Evolutionary conservation across 1,140 invertebrate genomes (phyloP).

Genomic region (Diuraphis noxia): DNA sequence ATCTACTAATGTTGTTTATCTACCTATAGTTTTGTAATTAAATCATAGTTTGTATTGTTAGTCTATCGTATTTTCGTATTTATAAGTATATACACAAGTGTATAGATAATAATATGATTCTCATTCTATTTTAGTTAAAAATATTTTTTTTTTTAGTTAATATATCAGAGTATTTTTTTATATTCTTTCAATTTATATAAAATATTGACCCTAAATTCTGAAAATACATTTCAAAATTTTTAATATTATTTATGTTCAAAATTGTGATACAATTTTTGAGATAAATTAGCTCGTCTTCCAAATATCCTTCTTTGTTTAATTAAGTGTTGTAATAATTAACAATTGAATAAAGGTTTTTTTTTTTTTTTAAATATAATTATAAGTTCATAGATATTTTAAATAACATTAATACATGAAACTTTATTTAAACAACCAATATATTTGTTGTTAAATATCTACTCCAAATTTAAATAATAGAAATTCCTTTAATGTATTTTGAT

Average conservation of each 20-base stretch:
- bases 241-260: not conserved
- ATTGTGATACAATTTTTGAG: not conserved
- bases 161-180: slow-evolving; percentile 27
- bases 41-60: slow-evolving; percentile 27
- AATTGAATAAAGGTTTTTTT: not conserved
- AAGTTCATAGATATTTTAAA: not conserved
- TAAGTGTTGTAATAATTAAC: not conserved
- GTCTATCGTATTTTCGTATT: not conserved
- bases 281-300: not conserved
- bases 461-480: no score
- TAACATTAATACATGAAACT: not conserved
- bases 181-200: slow-evolving; percentile 17
- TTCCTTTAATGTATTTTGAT: not conserved
- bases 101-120: slow-evolving; percentile 15
- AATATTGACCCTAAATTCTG: not conserved
- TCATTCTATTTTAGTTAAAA: slow-evolving; percentile 41
- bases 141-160: slow-evolving; percentile 19
- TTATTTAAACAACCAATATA: not conserved
- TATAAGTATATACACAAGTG: not conserved
- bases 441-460: not conserved
- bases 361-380: not conserved
- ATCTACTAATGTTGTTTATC: not conserved
- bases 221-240: not conserved
- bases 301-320: not conserved
- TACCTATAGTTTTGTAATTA: not conserved